Percentiles rank a stretch among this genome's conserved stretches.
These are phyloP conservation scores for Clusia tigrina DNA, from an alignment of 2,888 invertebrate genomes.

Conservation along the genomic window DNA sequence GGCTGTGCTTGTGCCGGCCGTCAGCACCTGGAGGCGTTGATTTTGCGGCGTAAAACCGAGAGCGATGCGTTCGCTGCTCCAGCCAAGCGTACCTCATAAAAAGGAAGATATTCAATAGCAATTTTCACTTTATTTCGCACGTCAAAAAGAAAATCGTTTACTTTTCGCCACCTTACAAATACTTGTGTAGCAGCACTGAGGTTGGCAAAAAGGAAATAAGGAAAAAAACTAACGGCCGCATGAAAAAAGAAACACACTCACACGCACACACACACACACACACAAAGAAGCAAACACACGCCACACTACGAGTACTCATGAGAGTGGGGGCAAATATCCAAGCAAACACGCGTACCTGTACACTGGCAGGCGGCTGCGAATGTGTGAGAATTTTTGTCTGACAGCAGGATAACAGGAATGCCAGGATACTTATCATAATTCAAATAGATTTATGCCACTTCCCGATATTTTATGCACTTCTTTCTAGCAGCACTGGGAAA, in stretches of 20 bases:
- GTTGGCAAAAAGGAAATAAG: too few species aligned
- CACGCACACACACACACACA: not conserved
- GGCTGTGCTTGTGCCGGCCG: not conserved
- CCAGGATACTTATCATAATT: conserved; percentile 31
- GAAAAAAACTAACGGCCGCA: not conserved
- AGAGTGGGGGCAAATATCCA: not conserved
- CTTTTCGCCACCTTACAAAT: not conserved
- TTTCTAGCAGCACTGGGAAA: not conserved
- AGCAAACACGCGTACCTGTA: not conserved
- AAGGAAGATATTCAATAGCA: conserved; percentile 6
- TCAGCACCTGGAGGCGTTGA: not conserved
- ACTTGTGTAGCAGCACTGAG: too few species aligned
- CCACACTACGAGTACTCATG: not conserved
- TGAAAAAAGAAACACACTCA: not conserved
- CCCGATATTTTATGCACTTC: conserved; percentile 9
- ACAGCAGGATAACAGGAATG: conserved; percentile 25
- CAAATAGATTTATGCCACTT: conserved; percentile 30
- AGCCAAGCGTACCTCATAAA: conserved; percentile 12
- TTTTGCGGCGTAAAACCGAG: conserved; percentile 5
- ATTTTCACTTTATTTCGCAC: conserved; percentile 5
- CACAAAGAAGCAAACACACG: too few species aligned
- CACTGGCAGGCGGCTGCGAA: conserved; percentile 8
- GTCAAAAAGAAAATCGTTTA: conserved; percentile 1
- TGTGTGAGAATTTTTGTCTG: conserved; percentile 21
- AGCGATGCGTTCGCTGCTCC: conserved; percentile 14